A percentile compares a stretch with the other conserved stretches of the same genome.
These are phyloP conservation scores for Seriola rivoliana DNA, from an alignment of 2,113 vertebrate species.

Conservation along the genomic window DNA sequence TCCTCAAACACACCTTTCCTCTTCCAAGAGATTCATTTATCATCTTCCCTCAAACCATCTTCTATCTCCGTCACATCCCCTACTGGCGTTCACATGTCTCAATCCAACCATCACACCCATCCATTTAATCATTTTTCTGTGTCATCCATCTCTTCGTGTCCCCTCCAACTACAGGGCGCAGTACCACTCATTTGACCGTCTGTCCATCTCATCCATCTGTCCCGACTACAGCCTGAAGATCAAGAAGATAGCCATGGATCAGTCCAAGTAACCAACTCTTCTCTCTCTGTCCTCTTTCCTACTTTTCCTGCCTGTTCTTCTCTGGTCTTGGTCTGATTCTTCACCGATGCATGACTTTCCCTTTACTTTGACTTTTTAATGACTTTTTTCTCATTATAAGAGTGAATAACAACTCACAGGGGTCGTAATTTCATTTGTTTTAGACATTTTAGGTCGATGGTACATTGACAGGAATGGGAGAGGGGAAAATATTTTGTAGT, in stretches of 20 bases:
- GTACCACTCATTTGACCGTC: constrained; percentile 87
- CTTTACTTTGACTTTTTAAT: constrained; percentile 1
- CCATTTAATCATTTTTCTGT: constrained; percentile 54
- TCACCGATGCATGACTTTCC: constrained; percentile 47
- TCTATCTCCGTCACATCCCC: constrained; percentile 10
- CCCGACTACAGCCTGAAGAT: constrained; percentile 88
- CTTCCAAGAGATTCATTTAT: constrained; percentile 32
- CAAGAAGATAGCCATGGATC: constrained; percentile 86
- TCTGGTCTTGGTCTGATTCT: constrained; percentile 35
- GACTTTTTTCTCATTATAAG: constrained; percentile 16
- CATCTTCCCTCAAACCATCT: constrained; percentile 8
- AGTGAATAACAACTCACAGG: constrained; percentile 5
- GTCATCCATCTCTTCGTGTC: constrained; percentile 63
- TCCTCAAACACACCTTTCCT: constrained; percentile 32
- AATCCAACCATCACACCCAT: constrained; percentile 3
- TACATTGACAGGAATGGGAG: not conserved
- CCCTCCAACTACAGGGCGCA: constrained; percentile 79
- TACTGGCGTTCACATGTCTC: constrained; percentile 17
- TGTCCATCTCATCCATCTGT: constrained; percentile 87
- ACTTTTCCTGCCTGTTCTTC: constrained; percentile 39
- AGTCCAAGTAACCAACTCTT: constrained; percentile 85
- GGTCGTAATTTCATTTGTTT: not conserved
- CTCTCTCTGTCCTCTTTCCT: constrained; percentile 39
- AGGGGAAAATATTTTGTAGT: not conserved
- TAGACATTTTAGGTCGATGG: constrained; percentile 1